phyloP scores from a whole-genome alignment of 2,888 invertebrate genomes.

The Homarus gammarus region DNA sequence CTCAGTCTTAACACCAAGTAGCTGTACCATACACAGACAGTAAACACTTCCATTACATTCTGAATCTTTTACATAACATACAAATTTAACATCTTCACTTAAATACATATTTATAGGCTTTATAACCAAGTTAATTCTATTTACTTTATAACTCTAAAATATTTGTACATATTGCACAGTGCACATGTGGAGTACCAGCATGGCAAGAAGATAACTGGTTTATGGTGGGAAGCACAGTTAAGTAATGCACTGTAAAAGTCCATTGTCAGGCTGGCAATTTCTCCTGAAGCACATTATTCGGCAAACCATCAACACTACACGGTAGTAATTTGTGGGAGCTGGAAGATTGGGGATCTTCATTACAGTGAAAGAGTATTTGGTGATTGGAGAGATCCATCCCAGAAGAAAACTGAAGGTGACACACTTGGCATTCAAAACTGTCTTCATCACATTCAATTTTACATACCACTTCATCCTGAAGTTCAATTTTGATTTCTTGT shows the following conservation, averaged over 20 bases:
- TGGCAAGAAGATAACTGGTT: conserved; percentile 7
- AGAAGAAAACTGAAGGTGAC: conserved; percentile 61
- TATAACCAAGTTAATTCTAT: conserved; percentile 12
- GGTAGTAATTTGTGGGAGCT: conserved; percentile 19
- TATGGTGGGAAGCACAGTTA: conserved; percentile 10
- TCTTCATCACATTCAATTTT: conserved; percentile 59
- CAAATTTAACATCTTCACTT: not conserved
- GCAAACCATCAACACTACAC: conserved; percentile 39
- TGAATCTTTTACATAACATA: not conserved
- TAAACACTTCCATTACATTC: not conserved
- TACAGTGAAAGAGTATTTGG: conserved; percentile 61
- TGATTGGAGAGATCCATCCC: conserved; percentile 54
- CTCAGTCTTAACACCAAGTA: conserved; percentile 38
- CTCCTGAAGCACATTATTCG: not conserved
- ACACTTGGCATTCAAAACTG: conserved; percentile 58
- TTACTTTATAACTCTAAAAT: not conserved
- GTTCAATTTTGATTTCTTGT: conserved; percentile 40
- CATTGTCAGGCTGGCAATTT: conserved; percentile 28
- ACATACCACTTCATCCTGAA: conserved; percentile 39
- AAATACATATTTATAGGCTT: conserved; percentile 27
- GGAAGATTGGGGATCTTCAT: conserved; percentile 31
- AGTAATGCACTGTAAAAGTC: not conserved
- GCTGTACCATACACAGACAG: not conserved
- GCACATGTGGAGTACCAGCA: conserved; percentile 15
- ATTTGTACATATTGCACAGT: conserved; percentile 59